phyloP scores from a whole-genome alignment of 2,797 vertebrate genomes.

The Etheostoma perlongum region DNA sequence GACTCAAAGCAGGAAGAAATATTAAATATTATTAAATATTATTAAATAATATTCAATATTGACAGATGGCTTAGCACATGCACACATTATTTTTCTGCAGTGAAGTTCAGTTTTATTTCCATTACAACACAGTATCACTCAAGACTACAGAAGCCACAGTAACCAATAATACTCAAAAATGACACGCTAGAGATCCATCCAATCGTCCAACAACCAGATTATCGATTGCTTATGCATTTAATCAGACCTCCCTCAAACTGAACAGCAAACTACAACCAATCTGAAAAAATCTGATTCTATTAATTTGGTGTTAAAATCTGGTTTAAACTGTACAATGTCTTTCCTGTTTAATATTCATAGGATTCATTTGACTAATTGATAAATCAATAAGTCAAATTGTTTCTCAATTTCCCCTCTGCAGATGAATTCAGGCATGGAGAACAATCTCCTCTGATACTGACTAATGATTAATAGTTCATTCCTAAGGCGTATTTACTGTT shows the following conservation, averaged over 20 bases:
- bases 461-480: constrained; percentile 15
- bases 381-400: background rate
- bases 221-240: background rate
- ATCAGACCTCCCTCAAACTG: background rate
- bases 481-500: constrained; percentile 8
- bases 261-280: background rate
- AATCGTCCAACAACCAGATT: background rate
- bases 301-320: background rate
- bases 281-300: background rate
- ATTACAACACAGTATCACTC: background rate
- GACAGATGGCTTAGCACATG: constrained; percentile 6
- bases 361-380: background rate
- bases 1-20: background rate
- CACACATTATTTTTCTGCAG: background rate
- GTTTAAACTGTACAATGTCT: background rate
- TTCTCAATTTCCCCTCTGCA: background rate
- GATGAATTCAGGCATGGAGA: background rate
- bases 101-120: constrained; percentile 10
- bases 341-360: background rate
- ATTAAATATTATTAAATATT: background rate
- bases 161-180: background rate
- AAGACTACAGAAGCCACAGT: background rate
- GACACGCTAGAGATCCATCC: background rate
- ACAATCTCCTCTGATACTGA: constrained; percentile 5
- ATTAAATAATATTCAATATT: background rate